Percentiles rank a stretch among this genome's conserved stretches.
Conservation (phyloP, 2,888 invertebrate species). For the Deladenus siricidicola region DNA sequence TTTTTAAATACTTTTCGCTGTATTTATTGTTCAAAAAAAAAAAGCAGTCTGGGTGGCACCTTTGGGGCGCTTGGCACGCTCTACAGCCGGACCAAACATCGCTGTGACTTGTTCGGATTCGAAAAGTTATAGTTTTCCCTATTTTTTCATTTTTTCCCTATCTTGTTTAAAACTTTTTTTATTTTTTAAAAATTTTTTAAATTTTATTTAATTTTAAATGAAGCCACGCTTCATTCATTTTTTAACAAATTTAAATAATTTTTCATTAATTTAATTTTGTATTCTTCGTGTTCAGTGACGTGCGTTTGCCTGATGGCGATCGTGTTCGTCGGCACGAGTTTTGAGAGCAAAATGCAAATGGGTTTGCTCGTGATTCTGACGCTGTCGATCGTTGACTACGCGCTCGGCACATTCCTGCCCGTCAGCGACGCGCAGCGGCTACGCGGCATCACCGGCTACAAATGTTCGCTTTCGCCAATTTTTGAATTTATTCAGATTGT, state of each 20-base stretch:
- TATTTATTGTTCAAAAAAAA: no score
- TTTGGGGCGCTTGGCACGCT: no score
- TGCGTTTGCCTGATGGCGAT: slow-evolving; percentile 30
- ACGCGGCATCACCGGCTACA: slow-evolving; percentile 30
- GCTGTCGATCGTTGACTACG: slow-evolving; percentile 26
- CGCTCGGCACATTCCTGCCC: slow-evolving; percentile 31
- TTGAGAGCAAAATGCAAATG: slow-evolving; percentile 35
- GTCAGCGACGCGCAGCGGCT: slow-evolving; percentile 19
- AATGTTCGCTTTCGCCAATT: no score
- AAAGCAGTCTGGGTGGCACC: no score
- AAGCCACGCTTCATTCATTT: not conserved
- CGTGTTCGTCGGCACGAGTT: slow-evolving; percentile 35
- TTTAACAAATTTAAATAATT: not conserved
- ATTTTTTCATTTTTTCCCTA: no score
- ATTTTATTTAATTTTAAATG: no score
- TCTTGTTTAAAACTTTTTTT: no score
- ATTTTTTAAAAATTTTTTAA: no score
- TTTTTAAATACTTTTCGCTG: not conserved
- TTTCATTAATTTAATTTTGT: not conserved
- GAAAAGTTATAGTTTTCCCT: no score
- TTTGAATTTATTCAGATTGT: no score
- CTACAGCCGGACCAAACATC: no score
- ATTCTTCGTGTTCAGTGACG: slow-evolving; percentile 17
- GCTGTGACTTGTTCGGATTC: no score
- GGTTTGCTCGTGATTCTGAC: slow-evolving; percentile 24